Evolutionary conservation across 2,797 vertebrate genomes (phyloP).

Genomic region (Hyperoplus lanceolatus): DNA sequence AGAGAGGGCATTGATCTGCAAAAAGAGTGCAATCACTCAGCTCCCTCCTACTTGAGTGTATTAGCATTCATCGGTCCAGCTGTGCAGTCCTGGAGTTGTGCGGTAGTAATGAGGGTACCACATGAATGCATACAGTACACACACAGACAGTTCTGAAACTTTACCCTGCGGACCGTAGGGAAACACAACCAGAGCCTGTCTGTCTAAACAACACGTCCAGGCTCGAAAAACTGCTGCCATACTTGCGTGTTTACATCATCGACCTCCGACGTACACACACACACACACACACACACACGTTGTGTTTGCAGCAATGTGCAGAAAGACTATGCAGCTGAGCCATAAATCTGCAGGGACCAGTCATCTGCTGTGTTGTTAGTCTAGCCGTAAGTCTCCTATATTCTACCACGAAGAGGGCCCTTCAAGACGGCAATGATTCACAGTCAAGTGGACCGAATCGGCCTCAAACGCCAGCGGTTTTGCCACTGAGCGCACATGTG

Average conservation of each 20-base stretch:
- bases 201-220: conserved; percentile 65
- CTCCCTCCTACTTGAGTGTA: conserved; percentile 18
- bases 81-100: conserved; percentile 18
- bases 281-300: background rate
- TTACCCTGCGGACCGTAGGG: conserved; percentile 45
- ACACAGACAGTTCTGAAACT: conserved; percentile 27
- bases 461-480: conserved; percentile 24
- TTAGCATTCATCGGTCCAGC: conserved; percentile 50
- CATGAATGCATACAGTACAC: conserved; percentile 45
- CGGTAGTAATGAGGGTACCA: conserved; percentile 65
- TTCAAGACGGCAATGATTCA: conserved; percentile 64
- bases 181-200: conserved; percentile 64
- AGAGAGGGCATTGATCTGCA: conserved; percentile 71
- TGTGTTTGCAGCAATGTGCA: conserved; percentile 38
- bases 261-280: conserved; percentile 1
- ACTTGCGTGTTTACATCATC: conserved; percentile 71
- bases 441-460: conserved; percentile 48
- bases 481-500: conserved; percentile 27
- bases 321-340: conserved; percentile 10
- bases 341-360: conserved; percentile 64
- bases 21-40: conserved; percentile 61
- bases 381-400: conserved; percentile 65
- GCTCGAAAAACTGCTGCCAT: conserved; percentile 58
- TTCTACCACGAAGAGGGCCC: conserved; percentile 63
- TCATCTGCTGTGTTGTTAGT: conserved; percentile 75